Conservation (phyloP, 2,113 vertebrate genomes). For the Hemiprocne comata region DNA sequence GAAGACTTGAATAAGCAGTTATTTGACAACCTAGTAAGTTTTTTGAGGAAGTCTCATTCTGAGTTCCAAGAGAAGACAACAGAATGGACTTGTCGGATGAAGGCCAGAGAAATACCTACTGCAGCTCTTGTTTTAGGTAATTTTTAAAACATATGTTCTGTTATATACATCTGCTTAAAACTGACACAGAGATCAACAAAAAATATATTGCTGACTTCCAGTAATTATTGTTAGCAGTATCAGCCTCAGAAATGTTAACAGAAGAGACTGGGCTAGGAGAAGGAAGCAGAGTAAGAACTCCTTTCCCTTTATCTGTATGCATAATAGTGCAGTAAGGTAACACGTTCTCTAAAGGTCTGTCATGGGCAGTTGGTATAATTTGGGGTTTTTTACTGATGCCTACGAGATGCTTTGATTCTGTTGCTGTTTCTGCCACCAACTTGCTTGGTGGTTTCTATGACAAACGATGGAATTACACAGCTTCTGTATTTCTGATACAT, state of each 20-base stretch:
- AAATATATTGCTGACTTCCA: not conserved
- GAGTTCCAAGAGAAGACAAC: slow-evolving; percentile 72
- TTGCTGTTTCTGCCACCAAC: not conserved
- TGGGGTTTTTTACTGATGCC: not conserved
- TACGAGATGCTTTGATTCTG: not conserved
- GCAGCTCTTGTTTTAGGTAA: slow-evolving; percentile 91
- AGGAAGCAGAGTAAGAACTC: not conserved
- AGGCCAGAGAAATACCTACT: slow-evolving; percentile 90
- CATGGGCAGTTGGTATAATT: not conserved
- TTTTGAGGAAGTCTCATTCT: slow-evolving; percentile 82
- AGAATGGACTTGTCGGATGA: slow-evolving; percentile 85
- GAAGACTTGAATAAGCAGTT: slow-evolving; percentile 90
- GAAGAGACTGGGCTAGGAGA: not conserved
- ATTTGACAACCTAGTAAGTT: slow-evolving; percentile 85
- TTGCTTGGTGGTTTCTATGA: not conserved
- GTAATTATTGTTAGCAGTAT: not conserved
- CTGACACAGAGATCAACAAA: not conserved
- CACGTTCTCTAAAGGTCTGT: not conserved
- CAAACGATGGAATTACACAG: not conserved
- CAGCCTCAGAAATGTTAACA: not conserved
- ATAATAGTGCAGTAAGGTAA: not conserved
- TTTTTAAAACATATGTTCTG: not conserved
- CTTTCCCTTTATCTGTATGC: not conserved
- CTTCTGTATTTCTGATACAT: not conserved
- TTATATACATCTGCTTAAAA: not conserved